Base-by-base conservation (phyloP, 2,888 invertebrate species). In the Polietes domitor region DNA sequence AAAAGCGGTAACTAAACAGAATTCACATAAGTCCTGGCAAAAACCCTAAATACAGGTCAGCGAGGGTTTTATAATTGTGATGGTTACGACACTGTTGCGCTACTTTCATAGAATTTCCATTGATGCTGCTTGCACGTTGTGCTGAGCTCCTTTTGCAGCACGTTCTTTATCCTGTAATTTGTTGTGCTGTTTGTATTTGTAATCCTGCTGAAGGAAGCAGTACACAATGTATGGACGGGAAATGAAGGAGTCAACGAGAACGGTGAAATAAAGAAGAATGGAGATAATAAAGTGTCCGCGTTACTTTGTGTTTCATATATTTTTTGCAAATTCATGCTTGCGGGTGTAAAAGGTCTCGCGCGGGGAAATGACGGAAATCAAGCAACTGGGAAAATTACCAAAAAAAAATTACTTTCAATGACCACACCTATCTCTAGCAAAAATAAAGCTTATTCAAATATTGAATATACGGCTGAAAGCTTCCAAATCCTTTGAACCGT, bases 301-400 rank as follows among this genome's bases (percentile, higher is more conserved):
- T 61, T 28, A 17, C 61, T 61, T 28, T 61, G 28, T n/a, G 61
- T 32, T 61, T 61, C n/a, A 61, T 61, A 32, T 61, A n/a, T 47
- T 28, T 28, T 28, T 7, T 28, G 6, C 0, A 61, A 61, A 61
- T 61, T 28, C 2, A n/a, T 12, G 15, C n/a, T n/a, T 15, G n/a
- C 47, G n/a, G n/a, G 2, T 47, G n/a, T 7, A 47, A 47, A 47
- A 41, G 41, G 41, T 41, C 4, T 2, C 15, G 41, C 5, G 2
- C n/a, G 47, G 32, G 4, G 32, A 32, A 32, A 32, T 32, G 32
- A 32, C 9, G 9, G 4, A 32, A 32, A 6, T 32, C 32, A 9
- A 32, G 32, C 9, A n/a, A n/a, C n/a, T n/a, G n/a, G n/a, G n/a
- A n/a, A n/a, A n/a, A n/a, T n/a, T n/a, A n/a, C n/a, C n/a, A n/a